phyloP scores from a whole-genome alignment of 2,888 invertebrate species.

The Spialia ferax region DNA sequence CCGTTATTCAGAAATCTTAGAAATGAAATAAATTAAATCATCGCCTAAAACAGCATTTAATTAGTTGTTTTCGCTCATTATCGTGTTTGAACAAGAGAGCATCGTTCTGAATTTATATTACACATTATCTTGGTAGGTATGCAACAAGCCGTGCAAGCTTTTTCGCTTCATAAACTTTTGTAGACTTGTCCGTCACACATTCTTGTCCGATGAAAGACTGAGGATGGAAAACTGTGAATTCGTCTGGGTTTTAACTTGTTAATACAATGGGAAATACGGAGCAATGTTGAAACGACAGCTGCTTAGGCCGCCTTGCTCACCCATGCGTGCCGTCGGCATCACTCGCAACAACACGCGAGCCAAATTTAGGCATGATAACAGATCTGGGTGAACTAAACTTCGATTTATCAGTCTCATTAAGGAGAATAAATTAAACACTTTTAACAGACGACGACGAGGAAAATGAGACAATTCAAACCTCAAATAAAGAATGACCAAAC shows the following conservation, averaged over 20 bases:
- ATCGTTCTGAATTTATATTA: constrained; percentile 74
- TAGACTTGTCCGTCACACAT: constrained; percentile 61
- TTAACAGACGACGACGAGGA: not conserved
- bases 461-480: not conserved
- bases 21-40: constrained; percentile 42
- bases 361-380: constrained; percentile 39
- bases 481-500: no score
- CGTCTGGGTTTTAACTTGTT: not conserved
- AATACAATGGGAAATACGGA: constrained; percentile 49
- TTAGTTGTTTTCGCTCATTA: constrained; percentile 58
- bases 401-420: not conserved
- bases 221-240: constrained; percentile 22
- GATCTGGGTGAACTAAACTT: constrained; percentile 13
- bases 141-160: constrained; percentile 57
- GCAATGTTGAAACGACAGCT: constrained; percentile 65
- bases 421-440: constrained; percentile 5
- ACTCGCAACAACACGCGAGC: constrained; percentile 48
- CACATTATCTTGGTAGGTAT: constrained; percentile 65
- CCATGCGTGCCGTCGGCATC: constrained; percentile 62
- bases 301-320: constrained; percentile 57
- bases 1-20: not conserved
- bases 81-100: constrained; percentile 61
- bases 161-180: constrained; percentile 64
- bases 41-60: constrained; percentile 56
- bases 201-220: constrained; percentile 60